These are phyloP conservation scores for Clarias magur DNA, from an alignment of 2,113 vertebrate genomes.

Conservation along the genomic window DNA sequence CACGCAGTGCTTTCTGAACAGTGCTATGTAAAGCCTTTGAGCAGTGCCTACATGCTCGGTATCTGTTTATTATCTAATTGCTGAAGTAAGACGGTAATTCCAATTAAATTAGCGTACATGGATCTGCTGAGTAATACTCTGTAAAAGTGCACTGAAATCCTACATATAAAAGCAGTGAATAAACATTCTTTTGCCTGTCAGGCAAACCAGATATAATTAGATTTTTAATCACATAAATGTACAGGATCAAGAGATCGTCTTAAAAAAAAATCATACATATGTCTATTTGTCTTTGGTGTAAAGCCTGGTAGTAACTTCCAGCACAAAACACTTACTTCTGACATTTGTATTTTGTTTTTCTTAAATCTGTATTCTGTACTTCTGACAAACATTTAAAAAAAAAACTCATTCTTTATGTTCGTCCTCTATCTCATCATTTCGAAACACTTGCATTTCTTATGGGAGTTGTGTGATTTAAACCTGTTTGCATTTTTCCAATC, in stretches of 20 bases:
- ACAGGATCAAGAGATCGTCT: neutral
- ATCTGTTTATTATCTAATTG: neutral
- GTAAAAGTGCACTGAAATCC: neutral
- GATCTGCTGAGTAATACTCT: neutral
- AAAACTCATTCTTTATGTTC: conserved; percentile 1
- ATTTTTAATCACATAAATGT: conserved; percentile 2
- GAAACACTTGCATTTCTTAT: neutral
- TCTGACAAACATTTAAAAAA: conserved; percentile 36
- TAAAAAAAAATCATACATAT: conserved; percentile 18
- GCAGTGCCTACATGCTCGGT: neutral
- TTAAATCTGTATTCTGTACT: conserved; percentile 50
- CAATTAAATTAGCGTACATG: neutral
- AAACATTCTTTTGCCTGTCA: neutral
- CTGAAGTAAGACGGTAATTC: neutral
- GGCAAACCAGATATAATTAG: neutral
- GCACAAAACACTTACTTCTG: conserved; percentile 58
- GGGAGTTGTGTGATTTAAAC: neutral
- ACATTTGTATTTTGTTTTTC: conserved; percentile 62
- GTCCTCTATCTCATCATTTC: conserved; percentile 5
- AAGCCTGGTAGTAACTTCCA: conserved; percentile 55
- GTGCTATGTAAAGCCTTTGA: neutral
- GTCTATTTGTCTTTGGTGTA: conserved; percentile 62
- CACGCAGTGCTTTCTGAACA: neutral
- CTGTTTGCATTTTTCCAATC: neutral
- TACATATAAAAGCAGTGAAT: neutral